These are phyloP conservation scores for Florisuga fusca DNA, from an alignment of 2,797 vertebrate species.

Conservation along the genomic window DNA sequence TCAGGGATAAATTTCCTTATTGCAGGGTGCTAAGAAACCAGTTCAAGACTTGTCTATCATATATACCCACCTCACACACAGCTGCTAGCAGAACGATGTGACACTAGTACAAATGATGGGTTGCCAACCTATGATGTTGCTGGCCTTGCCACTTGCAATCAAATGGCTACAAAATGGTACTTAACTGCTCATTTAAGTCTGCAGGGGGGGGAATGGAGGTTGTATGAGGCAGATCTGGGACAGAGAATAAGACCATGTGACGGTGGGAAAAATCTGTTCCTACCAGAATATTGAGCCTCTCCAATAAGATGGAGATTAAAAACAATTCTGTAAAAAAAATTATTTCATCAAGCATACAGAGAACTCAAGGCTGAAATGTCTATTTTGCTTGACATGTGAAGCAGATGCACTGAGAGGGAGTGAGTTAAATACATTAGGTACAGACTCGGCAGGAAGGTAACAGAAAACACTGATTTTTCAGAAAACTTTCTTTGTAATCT, in stretches of 20 bases:
- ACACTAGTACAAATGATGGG: neutral
- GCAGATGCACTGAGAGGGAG: neutral
- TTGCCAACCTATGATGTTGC: neutral
- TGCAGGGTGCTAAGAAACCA: neutral
- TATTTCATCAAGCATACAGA: neutral
- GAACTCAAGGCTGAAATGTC: neutral
- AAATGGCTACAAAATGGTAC: neutral
- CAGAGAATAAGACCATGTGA: neutral
- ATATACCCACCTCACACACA: neutral
- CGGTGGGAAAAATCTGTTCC: neutral
- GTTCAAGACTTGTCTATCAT: neutral
- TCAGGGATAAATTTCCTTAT: neutral
- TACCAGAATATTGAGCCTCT: neutral
- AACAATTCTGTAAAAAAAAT: neutral
- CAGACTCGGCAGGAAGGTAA: neutral
- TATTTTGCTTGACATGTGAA: neutral
- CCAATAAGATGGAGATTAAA: neutral
- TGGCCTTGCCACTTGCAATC: neutral
- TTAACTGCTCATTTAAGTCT: neutral
- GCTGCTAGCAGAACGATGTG: neutral
- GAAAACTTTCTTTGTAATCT: neutral
- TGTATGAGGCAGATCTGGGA: neutral
- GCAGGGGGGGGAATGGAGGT: neutral
- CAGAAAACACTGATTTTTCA: neutral
- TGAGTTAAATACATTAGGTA: neutral